phyloP scores from a whole-genome alignment of 2,888 invertebrate species.

The Leistus spinibarbis region DNA sequence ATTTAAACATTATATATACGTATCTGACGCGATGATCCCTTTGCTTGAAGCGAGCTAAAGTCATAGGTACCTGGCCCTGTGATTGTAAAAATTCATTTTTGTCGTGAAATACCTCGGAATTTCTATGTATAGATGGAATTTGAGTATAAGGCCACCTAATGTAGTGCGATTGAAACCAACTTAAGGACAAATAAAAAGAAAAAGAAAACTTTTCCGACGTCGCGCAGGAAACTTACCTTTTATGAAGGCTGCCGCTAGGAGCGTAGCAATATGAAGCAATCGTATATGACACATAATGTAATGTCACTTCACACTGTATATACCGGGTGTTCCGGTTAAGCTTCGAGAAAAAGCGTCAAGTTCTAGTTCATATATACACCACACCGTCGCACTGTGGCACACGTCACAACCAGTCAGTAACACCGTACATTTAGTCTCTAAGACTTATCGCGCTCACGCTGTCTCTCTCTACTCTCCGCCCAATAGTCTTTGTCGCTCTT shows the following conservation, averaged over 20 bases:
- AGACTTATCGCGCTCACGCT: neutral
- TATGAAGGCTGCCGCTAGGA: neutral
- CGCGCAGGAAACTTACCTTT: neutral
- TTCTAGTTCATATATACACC: neutral
- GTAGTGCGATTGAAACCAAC: no score
- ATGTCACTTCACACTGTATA: neutral
- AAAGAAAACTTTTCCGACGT: no score
- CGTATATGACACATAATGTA: slow-evolving; percentile 1
- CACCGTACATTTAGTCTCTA: slow-evolving; percentile 7
- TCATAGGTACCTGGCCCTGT: no score
- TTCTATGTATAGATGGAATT: no score
- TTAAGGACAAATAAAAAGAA: no score
- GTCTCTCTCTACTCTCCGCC: neutral
- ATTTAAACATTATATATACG: no score
- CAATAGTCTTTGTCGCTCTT: neutral
- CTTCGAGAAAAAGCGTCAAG: neutral
- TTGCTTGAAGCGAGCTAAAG: no score
- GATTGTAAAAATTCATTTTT: no score
- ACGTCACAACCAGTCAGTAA: slow-evolving; percentile 8
- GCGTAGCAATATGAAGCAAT: neutral
- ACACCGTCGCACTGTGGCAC: neutral
- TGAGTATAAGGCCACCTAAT: no score
- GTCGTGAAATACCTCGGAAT: no score
- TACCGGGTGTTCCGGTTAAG: neutral
- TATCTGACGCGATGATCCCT: no score